Evolutionary conservation across 2,113 vertebrate genomes (phyloP).

Genomic region (Columbina picui): DNA sequence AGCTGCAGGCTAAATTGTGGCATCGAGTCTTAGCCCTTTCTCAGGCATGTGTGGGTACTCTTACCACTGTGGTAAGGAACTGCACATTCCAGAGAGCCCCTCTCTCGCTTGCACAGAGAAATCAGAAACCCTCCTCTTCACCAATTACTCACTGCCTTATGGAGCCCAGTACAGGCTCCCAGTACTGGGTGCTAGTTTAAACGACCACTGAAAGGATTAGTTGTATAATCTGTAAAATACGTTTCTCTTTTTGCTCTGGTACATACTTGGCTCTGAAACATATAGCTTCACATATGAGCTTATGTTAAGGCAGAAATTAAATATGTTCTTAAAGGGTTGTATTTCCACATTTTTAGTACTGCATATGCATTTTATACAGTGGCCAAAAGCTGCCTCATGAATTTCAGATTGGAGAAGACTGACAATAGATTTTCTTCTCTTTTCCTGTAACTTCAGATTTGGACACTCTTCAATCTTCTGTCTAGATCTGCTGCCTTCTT

Average conservation of each 20-base stretch:
- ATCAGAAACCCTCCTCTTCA: neutral
- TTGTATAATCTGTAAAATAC: neutral
- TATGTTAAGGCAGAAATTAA: conserved; percentile 8
- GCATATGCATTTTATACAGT: neutral
- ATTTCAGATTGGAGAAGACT: neutral
- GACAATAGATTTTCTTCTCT: neutral
- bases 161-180: neutral
- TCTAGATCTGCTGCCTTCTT: neutral
- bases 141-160: neutral
- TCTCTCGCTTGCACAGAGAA: neutral
- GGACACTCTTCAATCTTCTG: neutral
- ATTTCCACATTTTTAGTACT: neutral
- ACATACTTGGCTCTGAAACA: neutral
- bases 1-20: neutral
- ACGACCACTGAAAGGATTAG: neutral
- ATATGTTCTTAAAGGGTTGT: neutral
- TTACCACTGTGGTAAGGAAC: neutral
- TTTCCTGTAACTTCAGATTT: neutral
- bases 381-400: neutral
- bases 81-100: neutral
- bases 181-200: neutral
- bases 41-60: neutral
- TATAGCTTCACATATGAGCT: neutral
- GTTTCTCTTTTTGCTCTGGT: neutral
- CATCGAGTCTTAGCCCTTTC: neutral